Base-by-base conservation (phyloP, 2,113 vertebrate genomes). In the Cygnus buccinator region DNA sequence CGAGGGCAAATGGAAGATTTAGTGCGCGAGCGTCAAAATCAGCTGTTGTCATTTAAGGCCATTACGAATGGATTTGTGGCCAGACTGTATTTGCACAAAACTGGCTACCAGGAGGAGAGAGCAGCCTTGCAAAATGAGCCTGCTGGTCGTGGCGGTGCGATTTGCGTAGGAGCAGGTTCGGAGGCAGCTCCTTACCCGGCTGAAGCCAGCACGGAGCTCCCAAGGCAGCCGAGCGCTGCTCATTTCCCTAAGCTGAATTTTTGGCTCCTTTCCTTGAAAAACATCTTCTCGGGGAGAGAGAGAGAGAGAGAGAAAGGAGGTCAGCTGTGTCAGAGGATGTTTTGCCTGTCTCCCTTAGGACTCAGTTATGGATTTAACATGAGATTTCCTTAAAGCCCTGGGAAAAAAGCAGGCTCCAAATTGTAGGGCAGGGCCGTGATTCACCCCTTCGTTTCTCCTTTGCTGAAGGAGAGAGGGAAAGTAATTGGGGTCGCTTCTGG, bases 241-340 rank as follows among this genome's bases (percentile, higher is more conserved):
- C 84, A 19, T 87, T 94, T 95, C 81, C 87, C 67, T 92, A 50
- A 76, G 67, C 71, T 70, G 74, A 2, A 21, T 78, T 96, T 77
- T 96, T 94, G 91, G 95, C 95, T 92, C 62, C 72, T 94, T 97
- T 93, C 92, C 92, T 96, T 92, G 73, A 67, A 94, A 96, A 97
- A 96, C 94, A 96, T 87, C 95, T 89, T 88, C 83, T 87, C 0
- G 2, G 21, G 1, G 66, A 48, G 54, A 7, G 65, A 70, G 79
- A 90, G 66, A 46, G 37, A 37, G 54, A 7, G 65, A 70, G 79
- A 90, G 73, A 89, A 95, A 90, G 54, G 90, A 93, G 95, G 93
- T 93, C 94, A 87, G 87, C 84, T 94, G 89, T 96, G 91, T 91
- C 92, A 96, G 91, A 97, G 90, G 94, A 95, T 94, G 95, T 94